phyloP scores from a whole-genome alignment of 2,113 vertebrate genomes.

The Chlamydotis undulata region DNA sequence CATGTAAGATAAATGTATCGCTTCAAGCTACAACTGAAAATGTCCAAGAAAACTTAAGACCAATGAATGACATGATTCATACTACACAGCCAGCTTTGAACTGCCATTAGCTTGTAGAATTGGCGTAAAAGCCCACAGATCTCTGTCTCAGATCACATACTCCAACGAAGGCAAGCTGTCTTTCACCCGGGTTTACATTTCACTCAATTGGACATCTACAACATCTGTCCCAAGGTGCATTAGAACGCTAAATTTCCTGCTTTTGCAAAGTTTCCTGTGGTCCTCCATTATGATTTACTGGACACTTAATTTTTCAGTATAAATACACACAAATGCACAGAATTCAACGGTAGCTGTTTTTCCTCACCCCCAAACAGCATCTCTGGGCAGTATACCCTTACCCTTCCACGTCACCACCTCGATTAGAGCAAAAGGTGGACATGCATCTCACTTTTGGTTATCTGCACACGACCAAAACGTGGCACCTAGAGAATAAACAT shows the following conservation, averaged over 20 bases:
- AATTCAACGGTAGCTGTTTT: not conserved
- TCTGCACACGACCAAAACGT: not conserved
- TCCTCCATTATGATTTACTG: not conserved
- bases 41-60: not conserved
- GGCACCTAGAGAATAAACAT: not conserved
- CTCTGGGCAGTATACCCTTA: not conserved
- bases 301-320: not conserved
- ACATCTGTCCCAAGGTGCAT: not conserved
- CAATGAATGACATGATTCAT: not conserved
- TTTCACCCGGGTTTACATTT: not conserved
- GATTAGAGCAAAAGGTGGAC: not conserved
- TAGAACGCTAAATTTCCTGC: not conserved
- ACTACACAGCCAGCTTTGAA: not conserved
- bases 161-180: not conserved
- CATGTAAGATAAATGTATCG: conserved; percentile 11
- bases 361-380: not conserved
- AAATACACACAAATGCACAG: not conserved
- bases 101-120: not conserved
- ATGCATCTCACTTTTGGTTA: not conserved
- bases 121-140: not conserved
- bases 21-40: conserved; percentile 8
- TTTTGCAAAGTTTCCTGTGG: not conserved
- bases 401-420: rapidly evolving
- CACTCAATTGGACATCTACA: not conserved
- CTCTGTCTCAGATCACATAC: not conserved